Evolutionary conservation across 2,888 invertebrate genomes (phyloP).

Genomic region (Coleophora deauratella): DNA sequence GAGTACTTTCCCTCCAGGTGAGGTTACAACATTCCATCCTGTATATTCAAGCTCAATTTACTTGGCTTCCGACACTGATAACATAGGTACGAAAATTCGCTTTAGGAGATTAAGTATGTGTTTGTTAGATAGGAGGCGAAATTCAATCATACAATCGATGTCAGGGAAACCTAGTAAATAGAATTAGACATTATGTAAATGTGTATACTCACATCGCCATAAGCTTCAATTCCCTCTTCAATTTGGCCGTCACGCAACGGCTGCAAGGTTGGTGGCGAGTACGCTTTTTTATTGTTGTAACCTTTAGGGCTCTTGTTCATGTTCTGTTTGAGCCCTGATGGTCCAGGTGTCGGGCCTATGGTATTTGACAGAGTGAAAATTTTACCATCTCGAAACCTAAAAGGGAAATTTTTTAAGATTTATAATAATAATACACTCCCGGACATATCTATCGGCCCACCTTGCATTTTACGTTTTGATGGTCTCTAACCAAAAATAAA

Average conservation of each 20-base stretch:
- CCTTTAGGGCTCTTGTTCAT: neutral
- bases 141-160: too few species aligned
- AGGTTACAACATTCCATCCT: too few species aligned
- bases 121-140: too few species aligned
- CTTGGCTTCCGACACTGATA: too few species aligned
- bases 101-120: too few species aligned
- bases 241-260: conserved; percentile 20
- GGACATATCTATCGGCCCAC: too few species aligned
- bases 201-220: conserved; percentile 33
- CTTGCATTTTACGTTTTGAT: too few species aligned
- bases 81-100: too few species aligned
- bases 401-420: conserved; percentile 8
- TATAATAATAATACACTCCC: too few species aligned
- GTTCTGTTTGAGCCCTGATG: conserved; percentile 33
- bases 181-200: neutral
- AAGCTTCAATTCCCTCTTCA: conserved; percentile 41
- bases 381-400: conserved; percentile 48
- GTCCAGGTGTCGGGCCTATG: conserved; percentile 31
- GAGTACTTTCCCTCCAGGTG: too few species aligned
- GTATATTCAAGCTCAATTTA: too few species aligned
- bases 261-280: conserved; percentile 17
- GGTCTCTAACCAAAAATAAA: too few species aligned
- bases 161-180: neutral
- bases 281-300: conserved; percentile 18
- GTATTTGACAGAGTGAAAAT: conserved; percentile 39